Base-by-base conservation (phyloP, 2,797 vertebrate species). In the Diglossa cyanea region DNA sequence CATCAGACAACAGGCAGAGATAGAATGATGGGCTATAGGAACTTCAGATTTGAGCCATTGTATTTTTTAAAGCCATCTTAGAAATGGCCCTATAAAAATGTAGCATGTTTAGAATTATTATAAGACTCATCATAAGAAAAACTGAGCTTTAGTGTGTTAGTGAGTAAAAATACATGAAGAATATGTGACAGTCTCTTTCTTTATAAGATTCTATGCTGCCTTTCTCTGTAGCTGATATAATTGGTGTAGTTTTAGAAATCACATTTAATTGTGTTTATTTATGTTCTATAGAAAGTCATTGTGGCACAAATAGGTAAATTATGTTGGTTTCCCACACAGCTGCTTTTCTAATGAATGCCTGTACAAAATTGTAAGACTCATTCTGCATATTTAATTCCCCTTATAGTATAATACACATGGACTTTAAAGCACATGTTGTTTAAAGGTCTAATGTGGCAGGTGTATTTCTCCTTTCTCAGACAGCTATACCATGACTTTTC, bases 371-470 rank as follows among this genome's bases (percentile, higher is more conserved):
- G 76, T 67, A 82, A 93, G 72, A 24, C 13, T 86, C 33, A 42
- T 92, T 96, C 62, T 92, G 67, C 68, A 57, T 39, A 73, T 96
- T 96, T 94, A 91, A 92, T 89, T 88, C 60, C 50, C 37, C 88
- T 96, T 91, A 40, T 72, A 90, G 83, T 92, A 45, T 81, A 97
- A 75, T 92, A 87, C 54, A 74, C 61, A 79, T 83, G 94, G 70
- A 93, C 62, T 89, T 51, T 30, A 51, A 51, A 51, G 50, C 50
- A 80, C 67, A 71, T 60, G 79, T 86, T 54, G 33, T 58, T 95
- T 94, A 90, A 71, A 75, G 70, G 92, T 95, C 70, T 80, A 84
- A 61, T 63, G 53, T 92, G 54, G 58, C 74, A 88, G 44, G 44
- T 94, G 37, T 24, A 75, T 91, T 94, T 96, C 50, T 42, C 25